Conservation (phyloP, 2,888 invertebrate genomes). For the Lithodes maja region DNA sequence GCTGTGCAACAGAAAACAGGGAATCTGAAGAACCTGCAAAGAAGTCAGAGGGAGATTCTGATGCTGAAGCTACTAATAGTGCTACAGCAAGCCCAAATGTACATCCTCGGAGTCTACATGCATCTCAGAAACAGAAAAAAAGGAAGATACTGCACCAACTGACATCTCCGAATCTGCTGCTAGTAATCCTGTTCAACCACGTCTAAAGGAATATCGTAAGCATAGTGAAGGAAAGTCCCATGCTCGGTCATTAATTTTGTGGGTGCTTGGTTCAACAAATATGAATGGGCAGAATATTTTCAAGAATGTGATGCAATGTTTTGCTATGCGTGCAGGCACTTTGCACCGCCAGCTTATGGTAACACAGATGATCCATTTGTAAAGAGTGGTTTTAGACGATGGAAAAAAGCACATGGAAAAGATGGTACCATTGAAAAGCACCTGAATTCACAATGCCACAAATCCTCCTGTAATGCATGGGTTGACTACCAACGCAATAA, state of each 20-base stretch:
- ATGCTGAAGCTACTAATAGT: background rate
- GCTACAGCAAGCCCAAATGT: background rate
- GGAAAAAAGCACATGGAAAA: conserved; percentile 29
- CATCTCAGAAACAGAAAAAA: conserved; percentile 23
- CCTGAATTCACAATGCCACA: conserved; percentile 13
- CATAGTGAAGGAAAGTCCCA: conserved; percentile 15
- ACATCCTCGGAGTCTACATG: too few species aligned
- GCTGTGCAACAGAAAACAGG: background rate
- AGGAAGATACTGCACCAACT: conserved; percentile 2
- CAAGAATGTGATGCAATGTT: conserved; percentile 27
- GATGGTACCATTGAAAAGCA: conserved; percentile 27
- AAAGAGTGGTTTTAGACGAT: conserved; percentile 12
- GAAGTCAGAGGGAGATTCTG: conserved; percentile 8
- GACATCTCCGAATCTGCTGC: conserved; percentile 11
- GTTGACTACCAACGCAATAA: conserved; percentile 7
- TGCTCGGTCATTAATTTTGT: conserved; percentile 27
- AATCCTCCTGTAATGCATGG: conserved; percentile 7
- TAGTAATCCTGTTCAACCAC: conserved; percentile 15
- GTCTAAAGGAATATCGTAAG: conserved; percentile 28
- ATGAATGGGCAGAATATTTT: conserved; percentile 25
- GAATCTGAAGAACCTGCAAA: conserved; percentile 7
- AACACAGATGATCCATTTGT: conserved; percentile 22
- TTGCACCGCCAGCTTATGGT: conserved; percentile 30
- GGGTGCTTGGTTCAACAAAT: conserved; percentile 32
- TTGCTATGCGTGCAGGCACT: conserved; percentile 15